A percentile compares a stretch with the other conserved stretches of the same genome.
phyloP scores from a whole-genome alignment of 2,888 invertebrate species.

The Tanypteryx hageni region DNA sequence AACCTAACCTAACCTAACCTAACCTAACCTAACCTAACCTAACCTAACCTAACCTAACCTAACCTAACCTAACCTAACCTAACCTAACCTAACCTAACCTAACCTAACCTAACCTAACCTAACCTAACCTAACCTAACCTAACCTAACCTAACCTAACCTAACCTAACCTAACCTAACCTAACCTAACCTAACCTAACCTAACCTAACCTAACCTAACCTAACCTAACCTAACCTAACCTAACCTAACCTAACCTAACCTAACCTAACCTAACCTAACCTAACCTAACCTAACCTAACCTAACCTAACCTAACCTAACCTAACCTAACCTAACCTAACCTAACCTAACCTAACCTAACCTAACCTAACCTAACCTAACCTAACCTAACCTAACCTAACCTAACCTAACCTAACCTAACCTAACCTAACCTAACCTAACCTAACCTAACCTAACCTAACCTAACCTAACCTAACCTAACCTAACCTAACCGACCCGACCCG shows the following conservation, averaged over 20 bases:
- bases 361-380: constrained; percentile 71
- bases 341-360: constrained; percentile 71
- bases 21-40: constrained; percentile 71
- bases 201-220: constrained; percentile 69
- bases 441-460: constrained; percentile 70
- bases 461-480: constrained; percentile 70
- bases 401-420: constrained; percentile 70
- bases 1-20: constrained; percentile 70
- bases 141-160: constrained; percentile 70
- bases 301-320: constrained; percentile 70
- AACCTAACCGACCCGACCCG: constrained; percentile 70
- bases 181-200: constrained; percentile 69
- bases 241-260: constrained; percentile 70
- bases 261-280: constrained; percentile 70
- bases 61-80: constrained; percentile 69
- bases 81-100: constrained; percentile 69
- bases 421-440: constrained; percentile 69
- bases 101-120: constrained; percentile 70
- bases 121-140: constrained; percentile 67
- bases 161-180: constrained; percentile 69
- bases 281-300: constrained; percentile 69
- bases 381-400: constrained; percentile 70
- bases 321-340: constrained; percentile 70
- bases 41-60: constrained; percentile 70
- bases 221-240: constrained; percentile 70